Evolutionary conservation across 2,888 invertebrate species (phyloP).

Genomic region (Agrochola lychnidis): DNA sequence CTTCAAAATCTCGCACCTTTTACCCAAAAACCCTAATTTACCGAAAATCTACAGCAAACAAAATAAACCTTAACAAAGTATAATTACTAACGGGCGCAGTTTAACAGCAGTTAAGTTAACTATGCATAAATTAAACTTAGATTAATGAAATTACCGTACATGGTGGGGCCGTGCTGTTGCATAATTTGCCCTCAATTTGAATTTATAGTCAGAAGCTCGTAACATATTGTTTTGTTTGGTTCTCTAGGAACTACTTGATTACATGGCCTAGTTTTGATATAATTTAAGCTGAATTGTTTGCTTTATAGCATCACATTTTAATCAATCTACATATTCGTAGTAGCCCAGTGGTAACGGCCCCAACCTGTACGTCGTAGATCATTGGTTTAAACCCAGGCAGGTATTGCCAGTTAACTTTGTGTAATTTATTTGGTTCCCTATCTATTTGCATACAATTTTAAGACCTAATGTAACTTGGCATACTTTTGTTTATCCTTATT

Average conservation of each 20-base stretch:
- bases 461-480: no score
- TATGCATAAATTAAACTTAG: conserved; percentile 76
- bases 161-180: conserved; percentile 69
- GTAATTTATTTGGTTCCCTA: no score
- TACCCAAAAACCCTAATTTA: conserved; percentile 43
- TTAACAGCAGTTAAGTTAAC: conserved; percentile 68
- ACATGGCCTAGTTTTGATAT: conserved; percentile 29
- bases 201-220: conserved; percentile 67
- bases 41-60: conserved; percentile 51
- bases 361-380: background rate
- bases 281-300: background rate
- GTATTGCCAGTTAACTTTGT: background rate
- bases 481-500: no score
- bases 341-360: background rate
- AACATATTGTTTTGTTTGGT: conserved; percentile 60
- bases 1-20: conserved; percentile 26
- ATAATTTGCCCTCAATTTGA: conserved; percentile 75
- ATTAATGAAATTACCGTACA: conserved; percentile 76
- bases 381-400: background rate
- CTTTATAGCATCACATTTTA: conserved; percentile 2
- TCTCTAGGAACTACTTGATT: conserved; percentile 31
- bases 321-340: background rate
- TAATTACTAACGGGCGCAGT: conserved; percentile 61
- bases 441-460: no score
- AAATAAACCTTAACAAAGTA: conserved; percentile 55